Evolutionary conservation across 2,113 vertebrate species (phyloP).

Genomic region (Atherinomorus stipes): DNA sequence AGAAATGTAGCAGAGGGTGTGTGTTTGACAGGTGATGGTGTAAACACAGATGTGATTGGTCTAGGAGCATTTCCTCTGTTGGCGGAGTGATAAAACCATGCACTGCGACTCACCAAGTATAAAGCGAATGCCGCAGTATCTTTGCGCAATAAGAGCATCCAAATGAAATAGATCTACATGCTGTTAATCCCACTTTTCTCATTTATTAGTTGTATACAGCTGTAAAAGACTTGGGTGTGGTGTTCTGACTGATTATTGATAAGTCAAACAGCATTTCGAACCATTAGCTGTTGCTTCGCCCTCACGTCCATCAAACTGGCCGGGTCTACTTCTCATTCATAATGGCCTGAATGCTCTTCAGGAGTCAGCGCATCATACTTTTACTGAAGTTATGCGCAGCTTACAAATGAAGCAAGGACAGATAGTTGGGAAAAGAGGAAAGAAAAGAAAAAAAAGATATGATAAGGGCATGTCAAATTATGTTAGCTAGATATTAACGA

Average conservation of each 20-base stretch:
- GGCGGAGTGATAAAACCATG: conserved; percentile 64
- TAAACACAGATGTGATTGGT: conserved; percentile 82
- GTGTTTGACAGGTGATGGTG: conserved; percentile 79
- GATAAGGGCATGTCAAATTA: no score
- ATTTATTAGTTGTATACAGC: accelerated
- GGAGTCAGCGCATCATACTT: not conserved
- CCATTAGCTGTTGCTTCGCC: not conserved
- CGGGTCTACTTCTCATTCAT: conserved; percentile 80
- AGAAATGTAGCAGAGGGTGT: conserved; percentile 67
- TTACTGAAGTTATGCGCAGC: not conserved
- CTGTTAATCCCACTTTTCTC: accelerated
- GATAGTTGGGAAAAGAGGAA: not conserved
- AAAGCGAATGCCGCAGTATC: conserved; percentile 81
- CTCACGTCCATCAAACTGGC: conserved; percentile 42
- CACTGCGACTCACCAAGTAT: conserved; percentile 52
- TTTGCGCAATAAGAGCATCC: conserved; percentile 70
- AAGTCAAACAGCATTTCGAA: not conserved
- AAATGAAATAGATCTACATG: conserved; percentile 58
- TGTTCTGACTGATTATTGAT: not conserved
- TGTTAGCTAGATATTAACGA: no score
- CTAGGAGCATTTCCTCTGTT: conserved; percentile 69
- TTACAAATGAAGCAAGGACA: not conserved
- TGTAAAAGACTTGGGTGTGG: accelerated
- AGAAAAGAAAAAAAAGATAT: not conserved
- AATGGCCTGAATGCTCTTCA: conserved; percentile 31